A percentile compares a stretch with the other conserved stretches of the same genome.
Evolutionary conservation across 2,797 vertebrate species (phyloP).

Genomic region (Erpetoichthys calabaricus): DNA sequence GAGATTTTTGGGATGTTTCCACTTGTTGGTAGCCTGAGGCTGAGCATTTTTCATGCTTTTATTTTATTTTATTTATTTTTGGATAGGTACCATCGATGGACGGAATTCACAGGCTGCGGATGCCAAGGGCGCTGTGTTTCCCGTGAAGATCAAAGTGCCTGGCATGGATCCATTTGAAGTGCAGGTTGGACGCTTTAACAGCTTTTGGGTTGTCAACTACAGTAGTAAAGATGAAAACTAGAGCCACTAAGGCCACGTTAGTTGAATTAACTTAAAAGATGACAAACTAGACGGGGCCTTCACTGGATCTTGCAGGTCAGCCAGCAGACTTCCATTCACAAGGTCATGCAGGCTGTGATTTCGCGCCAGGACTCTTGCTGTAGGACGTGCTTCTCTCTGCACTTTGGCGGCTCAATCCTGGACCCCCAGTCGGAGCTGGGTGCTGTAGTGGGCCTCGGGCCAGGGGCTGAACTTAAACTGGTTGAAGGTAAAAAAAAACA

Average conservation of each 20-base stretch:
- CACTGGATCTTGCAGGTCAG: conserved; percentile 34
- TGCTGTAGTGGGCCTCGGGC: conserved; percentile 47
- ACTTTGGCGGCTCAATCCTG: conserved; percentile 37
- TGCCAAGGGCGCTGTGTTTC: conserved; percentile 30
- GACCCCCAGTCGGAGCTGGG: conserved; percentile 44
- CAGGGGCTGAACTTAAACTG: conserved; percentile 44
- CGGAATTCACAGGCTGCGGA: conserved; percentile 22
- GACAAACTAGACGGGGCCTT: no score
- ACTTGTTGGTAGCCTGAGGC: no score
- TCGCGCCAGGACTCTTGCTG: conserved; percentile 47
- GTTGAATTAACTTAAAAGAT: not conserved
- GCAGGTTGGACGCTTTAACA: conserved; percentile 36
- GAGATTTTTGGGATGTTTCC: no score
- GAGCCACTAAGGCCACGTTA: not conserved
- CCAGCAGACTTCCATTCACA: conserved; percentile 58
- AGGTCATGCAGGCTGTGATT: conserved; percentile 38
- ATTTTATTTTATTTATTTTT: no score
- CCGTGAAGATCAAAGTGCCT: conserved; percentile 59
- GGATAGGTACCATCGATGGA: no score
- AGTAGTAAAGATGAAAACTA: no score
- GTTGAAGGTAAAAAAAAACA: conserved; percentile 45
- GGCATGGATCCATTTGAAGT: conserved; percentile 59
- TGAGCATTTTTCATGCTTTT: no score
- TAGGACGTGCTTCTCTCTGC: conserved; percentile 42
- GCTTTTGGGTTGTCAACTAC: no score